Percentiles rank a stretch among this genome's conserved stretches.
These are phyloP conservation scores for Penaeus vannamei DNA, from an alignment of 1,140 invertebrate species.

Conservation along the genomic window DNA sequence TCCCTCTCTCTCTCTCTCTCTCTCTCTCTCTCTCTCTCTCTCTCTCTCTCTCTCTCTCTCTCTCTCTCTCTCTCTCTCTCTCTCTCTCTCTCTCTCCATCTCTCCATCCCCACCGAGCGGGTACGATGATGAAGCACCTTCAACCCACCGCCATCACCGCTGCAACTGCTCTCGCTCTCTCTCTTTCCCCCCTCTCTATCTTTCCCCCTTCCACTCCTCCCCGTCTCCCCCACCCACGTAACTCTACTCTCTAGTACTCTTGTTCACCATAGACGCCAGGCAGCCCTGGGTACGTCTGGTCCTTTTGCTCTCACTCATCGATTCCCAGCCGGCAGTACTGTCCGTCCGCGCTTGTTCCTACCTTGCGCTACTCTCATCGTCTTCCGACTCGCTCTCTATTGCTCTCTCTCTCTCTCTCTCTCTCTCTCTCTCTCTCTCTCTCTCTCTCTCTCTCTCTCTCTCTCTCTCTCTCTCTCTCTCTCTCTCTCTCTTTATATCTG, in stretches of 20 bases:
- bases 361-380: background rate
- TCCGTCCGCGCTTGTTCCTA: background rate
- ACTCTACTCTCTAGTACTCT: constrained; percentile 42
- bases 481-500: background rate
- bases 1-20: no score
- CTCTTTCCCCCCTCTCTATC: no score
- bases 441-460: constrained; percentile 22
- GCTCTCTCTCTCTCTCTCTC: background rate
- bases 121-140: background rate
- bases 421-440: background rate
- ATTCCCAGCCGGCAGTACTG: constrained; percentile 22
- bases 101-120: background rate
- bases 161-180: no score
- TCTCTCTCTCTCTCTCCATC: background rate
- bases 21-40: no score
- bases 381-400: background rate
- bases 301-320: constrained; percentile 39
- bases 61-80: no score
- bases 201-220: background rate
- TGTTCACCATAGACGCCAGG: constrained; percentile 38
- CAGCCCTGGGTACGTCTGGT: constrained; percentile 45
- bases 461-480: constrained; percentile 4
- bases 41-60: no score
- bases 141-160: no score
- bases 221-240: background rate